These are phyloP conservation scores for Erpobdella octoculata DNA, from an alignment of 2,888 invertebrate genomes.

Conservation along the genomic window DNA sequence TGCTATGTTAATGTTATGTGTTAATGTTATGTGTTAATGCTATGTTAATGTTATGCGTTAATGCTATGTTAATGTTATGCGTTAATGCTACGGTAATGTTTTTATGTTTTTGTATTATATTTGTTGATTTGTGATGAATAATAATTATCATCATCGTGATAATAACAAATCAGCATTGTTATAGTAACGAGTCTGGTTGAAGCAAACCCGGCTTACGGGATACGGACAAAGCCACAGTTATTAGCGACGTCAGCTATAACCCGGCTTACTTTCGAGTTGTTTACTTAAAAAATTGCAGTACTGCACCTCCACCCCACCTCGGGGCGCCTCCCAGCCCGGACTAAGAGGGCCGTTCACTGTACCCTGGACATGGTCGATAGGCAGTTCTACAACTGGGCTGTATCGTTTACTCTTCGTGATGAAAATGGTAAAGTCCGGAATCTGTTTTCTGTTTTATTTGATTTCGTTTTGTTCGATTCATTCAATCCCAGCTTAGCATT, in stretches of 20 bases:
- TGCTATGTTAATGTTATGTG: neutral
- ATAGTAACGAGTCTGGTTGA: neutral
- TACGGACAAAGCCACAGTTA: neutral
- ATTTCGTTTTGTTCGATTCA: no score
- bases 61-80: neutral
- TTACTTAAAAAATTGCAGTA: conserved; percentile 39
- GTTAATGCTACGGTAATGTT: neutral
- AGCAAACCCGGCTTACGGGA: neutral
- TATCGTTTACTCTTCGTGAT: conserved; percentile 44
- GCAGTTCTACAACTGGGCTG: conserved; percentile 46
- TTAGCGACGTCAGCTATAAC: no score
- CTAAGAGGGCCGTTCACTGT: conserved; percentile 43
- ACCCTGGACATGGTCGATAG: conserved; percentile 44
- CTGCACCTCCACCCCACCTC: conserved; percentile 42
- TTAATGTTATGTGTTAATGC: neutral
- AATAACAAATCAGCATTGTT: neutral
- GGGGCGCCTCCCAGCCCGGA: conserved; percentile 46
- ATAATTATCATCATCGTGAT: neutral
- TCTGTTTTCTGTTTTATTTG: no score
- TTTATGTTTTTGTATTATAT: no score
- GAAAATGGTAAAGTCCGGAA: conserved; percentile 39
- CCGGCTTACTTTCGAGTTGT: no score
- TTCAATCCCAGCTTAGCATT: no score
- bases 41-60: neutral
- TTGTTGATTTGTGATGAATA: neutral